A percentile compares a stretch with the other conserved stretches of the same genome.
phyloP scores from a whole-genome alignment of 2,888 invertebrate genomes.

The Thera britannica region DNA sequence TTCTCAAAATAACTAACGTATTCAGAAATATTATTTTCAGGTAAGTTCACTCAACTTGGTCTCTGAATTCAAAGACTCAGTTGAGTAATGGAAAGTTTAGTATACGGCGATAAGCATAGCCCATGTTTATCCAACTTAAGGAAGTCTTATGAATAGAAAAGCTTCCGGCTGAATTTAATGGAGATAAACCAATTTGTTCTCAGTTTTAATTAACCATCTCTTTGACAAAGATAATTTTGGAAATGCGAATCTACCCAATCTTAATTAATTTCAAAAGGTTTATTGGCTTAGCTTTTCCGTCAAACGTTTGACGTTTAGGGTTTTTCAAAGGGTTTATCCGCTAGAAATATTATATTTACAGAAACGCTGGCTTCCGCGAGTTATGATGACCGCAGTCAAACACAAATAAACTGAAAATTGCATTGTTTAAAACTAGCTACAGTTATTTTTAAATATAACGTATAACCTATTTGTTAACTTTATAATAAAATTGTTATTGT shows the following conservation, averaged over 20 bases:
- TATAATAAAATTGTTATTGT: too few relatives aligned
- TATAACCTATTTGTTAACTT: too few relatives aligned
- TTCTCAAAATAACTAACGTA: too few relatives aligned
- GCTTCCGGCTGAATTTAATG: constrained; percentile 37
- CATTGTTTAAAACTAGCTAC: too few relatives aligned
- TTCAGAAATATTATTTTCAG: too few relatives aligned
- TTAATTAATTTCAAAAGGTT: constrained; percentile 59
- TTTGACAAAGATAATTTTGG: constrained; percentile 59
- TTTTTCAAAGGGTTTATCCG: background rate
- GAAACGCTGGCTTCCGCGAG: background rate
- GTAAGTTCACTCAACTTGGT: too few relatives aligned
- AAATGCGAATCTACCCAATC: constrained; percentile 55
- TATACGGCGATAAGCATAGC: background rate
- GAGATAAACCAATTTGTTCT: constrained; percentile 58
- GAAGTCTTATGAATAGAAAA: constrained; percentile 24
- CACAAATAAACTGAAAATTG: too few relatives aligned
- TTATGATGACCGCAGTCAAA: too few relatives aligned
- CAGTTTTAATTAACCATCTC: constrained; percentile 60
- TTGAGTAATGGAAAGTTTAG: too few relatives aligned
- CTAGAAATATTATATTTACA: background rate
- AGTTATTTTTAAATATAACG: too few relatives aligned
- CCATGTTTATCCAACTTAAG: constrained; percentile 6
- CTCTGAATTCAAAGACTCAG: too few relatives aligned
- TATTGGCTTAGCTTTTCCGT: constrained; percentile 46
- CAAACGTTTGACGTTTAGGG: background rate